Evolutionary conservation across 2,113 vertebrate species (phyloP), one percentile per base, ranked within the genome.

Genomic region (Otus sunia): DNA sequence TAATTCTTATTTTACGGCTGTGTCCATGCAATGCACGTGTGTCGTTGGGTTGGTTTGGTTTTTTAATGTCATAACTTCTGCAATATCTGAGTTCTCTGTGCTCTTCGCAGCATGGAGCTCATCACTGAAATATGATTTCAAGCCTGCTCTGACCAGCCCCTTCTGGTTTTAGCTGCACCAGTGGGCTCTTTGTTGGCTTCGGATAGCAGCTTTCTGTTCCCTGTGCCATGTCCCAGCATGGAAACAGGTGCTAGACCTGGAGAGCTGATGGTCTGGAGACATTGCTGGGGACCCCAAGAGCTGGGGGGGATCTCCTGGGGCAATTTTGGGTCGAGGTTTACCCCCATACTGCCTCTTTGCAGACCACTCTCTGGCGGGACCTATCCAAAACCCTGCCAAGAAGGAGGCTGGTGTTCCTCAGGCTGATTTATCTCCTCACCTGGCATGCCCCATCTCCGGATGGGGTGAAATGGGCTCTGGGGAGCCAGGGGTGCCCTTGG

Each of bases 21-120:
- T 1, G 36, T 18, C 68, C 5, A 0, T 43, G 34, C 39, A n/a
- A 43, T 21, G 12, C 12, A 6, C 1, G 0, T n/a, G 29, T 37
- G 14, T 21, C 60, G 29, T 32, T 45, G 69, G 59, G 16, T 17
- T 41, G 34, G 6, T 4, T 53, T 34, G 9, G 1, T 2, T 60
- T 21, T 16, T 50, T 11, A 36, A 9, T 15, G 22, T 37, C 45
- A 0, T 7, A 11, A 7, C 37, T 45, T 81, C 15, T 2, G 15
- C 0, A 0, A 11, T 25, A 50, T 41, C 45, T 0, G 3, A 17
- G 55, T 25, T 16, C 41, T 69, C 36, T 34, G 43, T 15, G 75
- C 84, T 52, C 59, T 36, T 55, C 52, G 56, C 32, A 7, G 39
- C 52, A 59, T 4, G 27, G 64, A 72, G 32, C 45, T 87, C 32